Base-by-base conservation (phyloP, 2,888 invertebrate species). In the Leptinotarsa juncta region DNA sequence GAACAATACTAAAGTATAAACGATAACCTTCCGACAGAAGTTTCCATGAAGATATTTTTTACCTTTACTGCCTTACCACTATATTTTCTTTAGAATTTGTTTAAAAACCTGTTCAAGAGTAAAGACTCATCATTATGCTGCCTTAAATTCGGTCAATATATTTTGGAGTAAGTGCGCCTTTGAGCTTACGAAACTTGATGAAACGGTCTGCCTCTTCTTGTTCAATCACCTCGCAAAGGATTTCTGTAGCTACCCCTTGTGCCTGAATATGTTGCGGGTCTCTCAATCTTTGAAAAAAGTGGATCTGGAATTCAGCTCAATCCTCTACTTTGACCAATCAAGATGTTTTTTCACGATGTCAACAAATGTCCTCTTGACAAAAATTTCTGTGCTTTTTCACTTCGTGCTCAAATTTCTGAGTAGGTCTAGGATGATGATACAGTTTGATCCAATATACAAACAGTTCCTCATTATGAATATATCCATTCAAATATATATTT, bases 51-150 rank as follows among this genome's bases (percentile, higher is more conserved):
- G 78, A 74, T 50, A 51, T 49, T 65, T 72, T 77, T 75, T 79
- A 76, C 73, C 73, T 74, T 74, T 73, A 60, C 32, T 71, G 71
- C 73, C 77, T 78, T 76, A 78, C 76, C 76, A 67, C 73, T n/a
- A 50, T 65, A 66, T 7, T 62, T 71, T 32, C 49, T 49, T 70
- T 55, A 32, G 15, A 42, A 26, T 57, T 26, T 53, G n/a, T 67
- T 57, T 69, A 50, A 49, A 20, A 53, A 57, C 73, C 68, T 53
- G 66, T 72, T 75, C 53, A 26, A 53, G 62, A 69, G 48, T 72
- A 60, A 71, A 77, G 71, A 76, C 76, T 80, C 79, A 77, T 80
- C 81, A 80, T 75, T 74, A 80, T 80, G 80, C 80, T 80, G 80
- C 81, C 79, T 76, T 73, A 73, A 70, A 26, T 51, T 57, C 67